Conservation (phyloP, 2,113 vertebrate genomes). For the Pongo abelii region DNA sequence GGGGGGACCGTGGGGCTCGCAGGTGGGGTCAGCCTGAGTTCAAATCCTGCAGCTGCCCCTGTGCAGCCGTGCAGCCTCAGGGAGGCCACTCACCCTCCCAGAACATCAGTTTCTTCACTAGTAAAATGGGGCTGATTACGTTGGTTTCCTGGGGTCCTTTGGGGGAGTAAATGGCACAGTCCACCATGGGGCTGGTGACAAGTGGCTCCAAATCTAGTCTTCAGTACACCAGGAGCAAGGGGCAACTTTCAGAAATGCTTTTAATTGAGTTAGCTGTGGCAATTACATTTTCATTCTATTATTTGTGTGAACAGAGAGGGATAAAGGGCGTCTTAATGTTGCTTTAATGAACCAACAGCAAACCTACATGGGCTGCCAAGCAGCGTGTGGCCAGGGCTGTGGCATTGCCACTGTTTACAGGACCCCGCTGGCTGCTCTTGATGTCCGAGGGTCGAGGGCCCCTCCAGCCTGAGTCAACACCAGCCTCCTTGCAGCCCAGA, state of each 20-base stretch:
- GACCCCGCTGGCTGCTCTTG: not conserved
- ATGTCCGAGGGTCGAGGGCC: not conserved
- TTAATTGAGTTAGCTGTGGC: not conserved
- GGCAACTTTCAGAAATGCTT: not conserved
- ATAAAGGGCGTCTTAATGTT: not conserved
- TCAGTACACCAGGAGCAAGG: not conserved
- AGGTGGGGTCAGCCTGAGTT: not conserved
- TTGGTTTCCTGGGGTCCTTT: not conserved
- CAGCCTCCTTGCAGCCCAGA: not conserved
- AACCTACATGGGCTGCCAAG: not conserved
- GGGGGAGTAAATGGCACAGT: no score
- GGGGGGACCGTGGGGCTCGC: rapidly evolving
- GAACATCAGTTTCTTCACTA: not conserved
- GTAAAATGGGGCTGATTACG: not conserved
- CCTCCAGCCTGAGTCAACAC: not conserved
- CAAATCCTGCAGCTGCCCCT: rapidly evolving
- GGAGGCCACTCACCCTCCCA: not conserved
- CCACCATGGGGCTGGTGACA: not conserved
- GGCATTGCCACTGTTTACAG: not conserved
- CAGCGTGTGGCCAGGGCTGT: rapidly evolving
- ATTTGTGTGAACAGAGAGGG: not conserved
- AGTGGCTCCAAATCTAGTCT: not conserved
- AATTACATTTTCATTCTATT: not conserved
- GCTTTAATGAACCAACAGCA: not conserved
- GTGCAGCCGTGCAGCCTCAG: rapidly evolving